Percentiles rank a stretch among this genome's conserved stretches.
These are phyloP conservation scores for Melanotaenia duboulayi DNA, from an alignment of 2,113 vertebrate species.

Conservation along the genomic window DNA sequence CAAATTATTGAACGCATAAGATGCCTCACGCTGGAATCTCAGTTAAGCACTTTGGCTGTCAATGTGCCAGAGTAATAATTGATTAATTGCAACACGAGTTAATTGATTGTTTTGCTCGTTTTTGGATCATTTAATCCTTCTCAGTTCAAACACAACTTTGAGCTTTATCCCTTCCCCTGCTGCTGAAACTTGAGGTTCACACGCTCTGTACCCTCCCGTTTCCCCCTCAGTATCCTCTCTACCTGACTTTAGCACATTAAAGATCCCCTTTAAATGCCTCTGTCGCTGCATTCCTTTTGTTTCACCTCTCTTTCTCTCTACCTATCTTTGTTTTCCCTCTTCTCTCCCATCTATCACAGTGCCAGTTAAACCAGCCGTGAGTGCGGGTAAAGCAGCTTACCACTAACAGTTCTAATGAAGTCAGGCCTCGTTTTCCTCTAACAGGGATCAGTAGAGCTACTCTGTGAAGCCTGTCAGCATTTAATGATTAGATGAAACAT, in stretches of 20 bases:
- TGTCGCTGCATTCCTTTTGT: slow-evolving; percentile 43
- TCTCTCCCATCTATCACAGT: slow-evolving; percentile 50
- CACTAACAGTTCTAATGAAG: slow-evolving; percentile 80
- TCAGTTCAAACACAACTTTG: slow-evolving; percentile 65
- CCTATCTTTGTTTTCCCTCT: slow-evolving; percentile 42
- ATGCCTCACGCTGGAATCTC: slow-evolving; percentile 33
- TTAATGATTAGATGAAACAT: slow-evolving; percentile 79
- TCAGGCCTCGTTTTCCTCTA: slow-evolving; percentile 69
- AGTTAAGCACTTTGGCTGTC: slow-evolving; percentile 60
- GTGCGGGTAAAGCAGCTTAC: slow-evolving; percentile 75
- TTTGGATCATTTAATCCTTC: slow-evolving; percentile 61
- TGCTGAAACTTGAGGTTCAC: slow-evolving; percentile 68
- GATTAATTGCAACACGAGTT: slow-evolving; percentile 67
- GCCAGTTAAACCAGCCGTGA: slow-evolving; percentile 72
- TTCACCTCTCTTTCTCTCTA: slow-evolving; percentile 37
- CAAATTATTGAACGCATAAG: slow-evolving; percentile 50
- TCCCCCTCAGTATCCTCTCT: slow-evolving; percentile 23
- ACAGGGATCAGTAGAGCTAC: slow-evolving; percentile 66
- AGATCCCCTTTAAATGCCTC: slow-evolving; percentile 46
- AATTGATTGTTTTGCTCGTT: slow-evolving; percentile 72
- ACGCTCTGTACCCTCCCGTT: slow-evolving; percentile 50
- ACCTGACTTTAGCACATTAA: slow-evolving; percentile 44
- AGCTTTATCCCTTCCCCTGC: slow-evolving; percentile 32
- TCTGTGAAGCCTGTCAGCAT: slow-evolving; percentile 74
- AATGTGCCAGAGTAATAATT: slow-evolving; percentile 48